phyloP scores from a whole-genome alignment of 2,113 vertebrate genomes.

The Herpetotheres cachinnans region DNA sequence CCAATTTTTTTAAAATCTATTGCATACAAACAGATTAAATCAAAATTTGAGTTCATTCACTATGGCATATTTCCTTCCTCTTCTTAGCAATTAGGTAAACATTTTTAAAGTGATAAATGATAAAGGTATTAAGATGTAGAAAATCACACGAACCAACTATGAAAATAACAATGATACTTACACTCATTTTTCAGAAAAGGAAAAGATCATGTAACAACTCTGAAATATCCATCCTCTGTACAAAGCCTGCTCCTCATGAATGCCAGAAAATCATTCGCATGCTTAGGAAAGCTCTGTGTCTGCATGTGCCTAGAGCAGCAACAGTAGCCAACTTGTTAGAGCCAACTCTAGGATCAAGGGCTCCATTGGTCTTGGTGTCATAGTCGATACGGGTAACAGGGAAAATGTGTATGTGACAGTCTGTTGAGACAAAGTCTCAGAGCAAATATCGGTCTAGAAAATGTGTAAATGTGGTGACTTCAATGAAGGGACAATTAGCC shows the following conservation, averaged over 20 bases:
- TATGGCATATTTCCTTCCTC: background rate
- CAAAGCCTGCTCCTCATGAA: background rate
- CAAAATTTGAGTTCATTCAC: background rate
- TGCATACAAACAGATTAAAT: background rate
- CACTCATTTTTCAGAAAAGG: background rate
- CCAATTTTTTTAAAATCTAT: background rate
- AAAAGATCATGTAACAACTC: background rate
- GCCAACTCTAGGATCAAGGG: background rate
- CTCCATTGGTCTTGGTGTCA: background rate
- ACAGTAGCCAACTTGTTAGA: background rate
- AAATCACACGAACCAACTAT: background rate
- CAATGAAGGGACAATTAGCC: background rate
- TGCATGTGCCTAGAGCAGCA: background rate
- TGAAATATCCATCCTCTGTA: background rate
- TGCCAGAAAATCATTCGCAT: background rate
- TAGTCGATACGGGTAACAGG: rapidly evolving
- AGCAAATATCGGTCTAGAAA: slow-evolving; percentile 4
- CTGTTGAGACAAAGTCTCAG: background rate
- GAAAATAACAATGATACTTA: background rate
- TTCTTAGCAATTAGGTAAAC: background rate
- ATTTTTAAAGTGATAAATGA: background rate
- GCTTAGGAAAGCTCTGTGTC: background rate
- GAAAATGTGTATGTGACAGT: background rate
- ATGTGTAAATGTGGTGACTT: background rate
- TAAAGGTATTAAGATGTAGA: background rate